These are phyloP conservation scores for Toxostoma redivivum DNA, from an alignment of 2,113 vertebrate genomes.

Conservation along the genomic window DNA sequence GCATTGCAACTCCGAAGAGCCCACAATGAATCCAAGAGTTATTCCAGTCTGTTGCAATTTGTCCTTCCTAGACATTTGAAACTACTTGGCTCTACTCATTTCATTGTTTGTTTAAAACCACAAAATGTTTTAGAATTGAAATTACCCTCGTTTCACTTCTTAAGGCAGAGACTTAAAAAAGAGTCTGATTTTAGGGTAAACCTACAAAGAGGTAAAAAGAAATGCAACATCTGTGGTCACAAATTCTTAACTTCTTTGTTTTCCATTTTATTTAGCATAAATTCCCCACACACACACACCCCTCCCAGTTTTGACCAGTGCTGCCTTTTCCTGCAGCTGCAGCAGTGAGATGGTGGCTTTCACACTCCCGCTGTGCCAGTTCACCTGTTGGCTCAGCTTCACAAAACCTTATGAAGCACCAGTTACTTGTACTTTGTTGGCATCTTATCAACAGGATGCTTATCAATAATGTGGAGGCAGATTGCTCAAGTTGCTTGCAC, in stretches of 20 bases:
- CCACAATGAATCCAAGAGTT: neutral
- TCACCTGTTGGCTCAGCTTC: neutral
- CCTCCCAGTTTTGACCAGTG: neutral
- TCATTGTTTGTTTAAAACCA: neutral
- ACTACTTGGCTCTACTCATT: neutral
- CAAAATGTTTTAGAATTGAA: neutral
- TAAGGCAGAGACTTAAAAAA: neutral
- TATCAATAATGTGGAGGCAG: neutral
- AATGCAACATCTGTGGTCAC: neutral
- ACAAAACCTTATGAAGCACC: neutral
- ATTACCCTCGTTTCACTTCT: neutral
- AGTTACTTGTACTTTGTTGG: neutral
- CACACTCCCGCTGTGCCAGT: neutral
- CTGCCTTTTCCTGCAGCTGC: neutral
- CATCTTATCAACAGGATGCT: neutral
- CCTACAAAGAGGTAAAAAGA: neutral
- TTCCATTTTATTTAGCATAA: neutral
- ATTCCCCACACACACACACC: accelerated
- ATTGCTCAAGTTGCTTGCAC: neutral
- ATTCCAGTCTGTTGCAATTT: neutral
- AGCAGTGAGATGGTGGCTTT: neutral
- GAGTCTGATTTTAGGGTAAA: neutral
- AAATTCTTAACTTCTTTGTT: neutral
- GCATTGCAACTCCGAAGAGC: neutral
- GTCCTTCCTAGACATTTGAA: neutral